A percentile compares a stretch with the other conserved stretches of the same genome.
These are phyloP conservation scores for Caenorhabditis wallacei DNA, from an alignment of 2,888 invertebrate genomes.

Conservation along the genomic window DNA sequence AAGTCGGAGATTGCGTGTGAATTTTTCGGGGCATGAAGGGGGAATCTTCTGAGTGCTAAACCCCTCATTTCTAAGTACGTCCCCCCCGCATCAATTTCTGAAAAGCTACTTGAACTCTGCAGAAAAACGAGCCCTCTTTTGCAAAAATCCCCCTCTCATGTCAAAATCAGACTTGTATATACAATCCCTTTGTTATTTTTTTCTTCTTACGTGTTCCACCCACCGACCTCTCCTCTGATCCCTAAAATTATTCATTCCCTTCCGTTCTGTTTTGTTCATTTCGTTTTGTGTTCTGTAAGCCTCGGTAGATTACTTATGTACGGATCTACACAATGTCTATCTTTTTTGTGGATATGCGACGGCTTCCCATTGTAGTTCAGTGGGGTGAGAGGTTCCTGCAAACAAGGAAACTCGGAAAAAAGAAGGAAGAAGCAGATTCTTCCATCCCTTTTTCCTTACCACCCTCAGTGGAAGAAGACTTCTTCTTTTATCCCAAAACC, in stretches of 20 bases:
- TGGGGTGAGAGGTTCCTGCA: not conserved
- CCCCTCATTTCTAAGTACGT: slow-evolving; percentile 17
- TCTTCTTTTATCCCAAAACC: slow-evolving; percentile 29
- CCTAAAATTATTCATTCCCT: slow-evolving; percentile 39
- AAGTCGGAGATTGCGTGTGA: slow-evolving; percentile 55
- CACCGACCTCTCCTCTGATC: slow-evolving; percentile 7
- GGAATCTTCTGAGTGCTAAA: slow-evolving; percentile 8
- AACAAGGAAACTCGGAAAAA: slow-evolving; percentile 38
- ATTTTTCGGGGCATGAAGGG: slow-evolving; percentile 28
- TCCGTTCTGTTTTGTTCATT: slow-evolving; percentile 49
- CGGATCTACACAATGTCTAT: slow-evolving; percentile 48
- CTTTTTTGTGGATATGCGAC: slow-evolving; percentile 6
- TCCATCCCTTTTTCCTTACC: slow-evolving; percentile 28
- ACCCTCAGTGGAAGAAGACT: slow-evolving; percentile 19
- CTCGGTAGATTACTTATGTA: slow-evolving; percentile 56
- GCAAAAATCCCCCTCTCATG: slow-evolving; percentile 5
- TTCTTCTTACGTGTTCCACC: not conserved
- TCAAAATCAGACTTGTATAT: slow-evolving; percentile 34
- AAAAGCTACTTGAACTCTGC: slow-evolving; percentile 36
- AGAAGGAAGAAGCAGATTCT: slow-evolving; percentile 44
- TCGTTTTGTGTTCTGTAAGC: slow-evolving; percentile 25
- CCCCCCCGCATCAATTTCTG: slow-evolving; percentile 34
- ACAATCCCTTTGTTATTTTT: slow-evolving; percentile 24
- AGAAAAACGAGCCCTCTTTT: not conserved
- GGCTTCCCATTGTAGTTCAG: slow-evolving; percentile 12